Percentiles rank a stretch among this genome's conserved stretches.
These are phyloP conservation scores for Seira musarum DNA, from an alignment of 2,888 invertebrate genomes.

Conservation along the genomic window DNA sequence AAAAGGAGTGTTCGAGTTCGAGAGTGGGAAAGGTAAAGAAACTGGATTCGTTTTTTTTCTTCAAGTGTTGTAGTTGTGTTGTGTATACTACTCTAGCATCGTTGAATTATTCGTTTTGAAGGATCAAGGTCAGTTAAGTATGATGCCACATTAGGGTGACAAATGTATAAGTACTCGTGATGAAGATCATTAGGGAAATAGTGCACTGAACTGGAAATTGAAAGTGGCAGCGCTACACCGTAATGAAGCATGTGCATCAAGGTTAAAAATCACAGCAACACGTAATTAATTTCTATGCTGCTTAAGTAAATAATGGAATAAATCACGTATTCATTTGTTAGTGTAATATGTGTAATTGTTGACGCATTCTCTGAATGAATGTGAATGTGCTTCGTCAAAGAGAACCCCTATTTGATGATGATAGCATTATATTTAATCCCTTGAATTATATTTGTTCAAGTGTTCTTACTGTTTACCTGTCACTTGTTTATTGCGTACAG, in stretches of 20 bases:
- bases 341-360: too few species aligned
- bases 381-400: too few species aligned
- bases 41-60: not conserved
- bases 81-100: not conserved
- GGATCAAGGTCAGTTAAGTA: conserved; percentile 22
- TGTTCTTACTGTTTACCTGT: too few species aligned
- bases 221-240: not conserved
- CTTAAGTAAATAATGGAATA: too few species aligned
- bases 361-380: too few species aligned
- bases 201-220: too few species aligned
- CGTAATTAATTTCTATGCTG: not conserved
- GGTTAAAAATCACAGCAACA: conserved; percentile 13
- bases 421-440: too few species aligned
- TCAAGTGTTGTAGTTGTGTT: not conserved
- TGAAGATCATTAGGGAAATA: too few species aligned
- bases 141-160: not conserved
- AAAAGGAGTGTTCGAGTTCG: not conserved
- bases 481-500: too few species aligned
- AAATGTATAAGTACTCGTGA: not conserved
- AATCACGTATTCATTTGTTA: too few species aligned
- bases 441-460: too few species aligned
- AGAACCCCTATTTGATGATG: too few species aligned
- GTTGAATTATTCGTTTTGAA: conserved; percentile 8
- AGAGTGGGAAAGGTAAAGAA: not conserved
- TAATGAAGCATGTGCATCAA: not conserved